Base-by-base conservation (phyloP, 2,113 vertebrate species). In the Fregata magnificens region DNA sequence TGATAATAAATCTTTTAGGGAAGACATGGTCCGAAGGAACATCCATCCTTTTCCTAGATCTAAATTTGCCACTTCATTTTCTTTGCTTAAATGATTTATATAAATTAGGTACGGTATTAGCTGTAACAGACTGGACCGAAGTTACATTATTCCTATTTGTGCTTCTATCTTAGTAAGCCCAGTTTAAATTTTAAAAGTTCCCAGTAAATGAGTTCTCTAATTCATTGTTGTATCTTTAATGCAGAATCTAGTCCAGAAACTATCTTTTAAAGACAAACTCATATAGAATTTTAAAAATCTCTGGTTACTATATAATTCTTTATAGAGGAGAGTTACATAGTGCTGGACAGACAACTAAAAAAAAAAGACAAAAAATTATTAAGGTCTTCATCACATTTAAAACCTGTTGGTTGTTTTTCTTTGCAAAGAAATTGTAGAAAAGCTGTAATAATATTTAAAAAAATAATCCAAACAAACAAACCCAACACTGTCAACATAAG, bases 401-500 rank as follows among this genome's bases (percentile, higher is more conserved):
- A 80, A 13, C 3, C 1, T 62, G 0, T 15, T 73, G 4, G 12
- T 52, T 16, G 3, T 20, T 71, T 42, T 16, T 9, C 5, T 10
- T 56, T 36, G 8, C 13, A 70, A 78, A 22, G 2, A 5, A 79
- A 50, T 69, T 28, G 5, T 50, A 69, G 9, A 50, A 78, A 56
- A 66, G 2, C 9, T 74, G 5, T 56, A 65, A 65, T 6, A 45
- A 65, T 29, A 45, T 32, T 16, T 14, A 4, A 42, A 53, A 53
- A 47, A 77, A 17, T 1, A 32, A 34, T 8, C 6, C 18, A 69
- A 36, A 32, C 10, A 59, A 73, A 29, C 9, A 55, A 86, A 52
- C 2, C 1, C 2, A 42, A 73, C 3, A 25, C 0, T 3, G 15
- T 29, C 34, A 52, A 52, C 11, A 66, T 8, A 62, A 42, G 15